A percentile compares a stretch with the other conserved stretches of the same genome.
Evolutionary conservation across 2,888 invertebrate genomes (phyloP).

Genomic region (Syrphus vitripennis): DNA sequence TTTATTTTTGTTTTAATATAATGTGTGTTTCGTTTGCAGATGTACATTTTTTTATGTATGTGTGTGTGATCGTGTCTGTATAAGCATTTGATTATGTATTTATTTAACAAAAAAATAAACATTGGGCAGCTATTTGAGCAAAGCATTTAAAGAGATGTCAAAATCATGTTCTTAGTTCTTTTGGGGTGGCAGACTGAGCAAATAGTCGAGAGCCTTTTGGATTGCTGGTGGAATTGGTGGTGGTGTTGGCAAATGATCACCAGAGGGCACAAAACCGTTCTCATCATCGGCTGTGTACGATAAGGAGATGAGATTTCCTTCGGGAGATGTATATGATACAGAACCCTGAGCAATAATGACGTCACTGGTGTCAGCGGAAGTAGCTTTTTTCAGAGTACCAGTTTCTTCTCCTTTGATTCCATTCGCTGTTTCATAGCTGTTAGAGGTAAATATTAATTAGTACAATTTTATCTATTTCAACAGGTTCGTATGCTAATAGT

Average conservation of each 20-base stretch:
- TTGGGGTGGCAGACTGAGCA: constrained; percentile 85
- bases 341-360: constrained; percentile 87
- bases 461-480: background rate
- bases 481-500: background rate
- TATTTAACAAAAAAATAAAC: constrained; percentile 24
- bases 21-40: constrained; percentile 25
- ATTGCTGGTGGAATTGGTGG: constrained; percentile 90
- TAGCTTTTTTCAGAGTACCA: constrained; percentile 88
- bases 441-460: constrained; percentile 57
- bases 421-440: constrained; percentile 90
- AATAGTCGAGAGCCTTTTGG: constrained; percentile 87
- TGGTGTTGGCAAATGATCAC: constrained; percentile 88
- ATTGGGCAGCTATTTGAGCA: constrained; percentile 57
- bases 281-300: constrained; percentile 89
- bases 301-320: constrained; percentile 86
- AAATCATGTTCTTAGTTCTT: constrained; percentile 68
- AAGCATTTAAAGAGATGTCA: background rate
- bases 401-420: constrained; percentile 91
- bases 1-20: background rate
- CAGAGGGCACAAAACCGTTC: constrained; percentile 84
- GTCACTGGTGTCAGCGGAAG: constrained; percentile 85
- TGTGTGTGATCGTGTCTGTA: constrained; percentile 52
- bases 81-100: constrained; percentile 56
- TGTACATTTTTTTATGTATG: constrained; percentile 39
- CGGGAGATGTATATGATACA: constrained; percentile 87